These are phyloP conservation scores for Helobdella robusta DNA, from an alignment of 2,888 invertebrate species.

Conservation along the genomic window DNA sequence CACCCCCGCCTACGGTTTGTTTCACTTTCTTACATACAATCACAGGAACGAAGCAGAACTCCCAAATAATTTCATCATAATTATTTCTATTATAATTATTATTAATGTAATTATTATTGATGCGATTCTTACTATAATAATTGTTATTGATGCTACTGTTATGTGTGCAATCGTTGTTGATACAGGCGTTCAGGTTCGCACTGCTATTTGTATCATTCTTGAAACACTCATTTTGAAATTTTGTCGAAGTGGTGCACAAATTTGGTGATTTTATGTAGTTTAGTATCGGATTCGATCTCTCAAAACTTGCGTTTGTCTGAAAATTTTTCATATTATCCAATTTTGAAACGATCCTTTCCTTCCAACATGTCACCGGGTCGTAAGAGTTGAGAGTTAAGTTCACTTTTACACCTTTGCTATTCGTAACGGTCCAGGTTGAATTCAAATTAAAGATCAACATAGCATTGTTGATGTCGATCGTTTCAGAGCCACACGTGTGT, in stretches of 20 bases:
- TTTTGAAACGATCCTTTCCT: slow-evolving; percentile 57
- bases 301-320: too few relatives aligned
- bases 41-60: slow-evolving; percentile 73
- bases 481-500: slow-evolving; percentile 64
- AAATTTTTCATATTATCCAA: too few relatives aligned
- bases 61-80: too few relatives aligned
- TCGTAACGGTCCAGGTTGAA: slow-evolving; percentile 56
- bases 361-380: slow-evolving; percentile 73
- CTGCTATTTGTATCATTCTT: background rate
- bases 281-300: too few relatives aligned
- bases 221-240: background rate
- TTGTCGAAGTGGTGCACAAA: too few relatives aligned
- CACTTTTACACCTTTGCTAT: slow-evolving; percentile 58
- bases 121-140: too few relatives aligned
- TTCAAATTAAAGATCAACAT: background rate
- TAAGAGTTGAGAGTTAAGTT: slow-evolving; percentile 46
- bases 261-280: too few relatives aligned
- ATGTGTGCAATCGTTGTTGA: too few relatives aligned
- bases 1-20: slow-evolving; percentile 74
- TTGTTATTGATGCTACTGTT: too few relatives aligned
- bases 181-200: background rate
- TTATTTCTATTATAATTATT: too few relatives aligned
- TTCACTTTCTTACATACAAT: slow-evolving; percentile 70
- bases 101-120: too few relatives aligned
- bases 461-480: slow-evolving; percentile 51